These are phyloP conservation scores for Otolemur crassicaudatus DNA, from an alignment of 2,797 vertebrate species.

Conservation along the genomic window DNA sequence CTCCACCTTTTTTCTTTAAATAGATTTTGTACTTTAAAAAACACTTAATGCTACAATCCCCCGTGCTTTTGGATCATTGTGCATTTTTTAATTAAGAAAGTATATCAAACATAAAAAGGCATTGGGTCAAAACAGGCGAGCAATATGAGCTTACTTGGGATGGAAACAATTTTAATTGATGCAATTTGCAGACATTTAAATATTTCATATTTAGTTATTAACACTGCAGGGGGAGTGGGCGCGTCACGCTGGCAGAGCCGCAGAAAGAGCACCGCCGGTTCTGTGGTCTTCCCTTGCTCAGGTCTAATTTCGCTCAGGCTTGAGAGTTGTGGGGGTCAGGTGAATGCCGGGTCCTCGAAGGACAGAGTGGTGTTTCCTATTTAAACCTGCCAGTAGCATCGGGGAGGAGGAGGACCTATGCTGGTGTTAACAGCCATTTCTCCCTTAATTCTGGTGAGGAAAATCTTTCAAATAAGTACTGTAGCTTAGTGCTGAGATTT, in stretches of 20 bases:
- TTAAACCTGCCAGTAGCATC: not conserved
- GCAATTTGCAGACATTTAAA: slow-evolving; percentile 59
- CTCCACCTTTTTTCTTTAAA: not conserved
- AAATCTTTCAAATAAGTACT: not conserved
- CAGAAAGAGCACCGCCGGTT: not conserved
- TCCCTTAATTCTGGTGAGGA: not conserved
- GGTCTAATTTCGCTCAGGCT: not conserved
- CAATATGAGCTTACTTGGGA: not conserved
- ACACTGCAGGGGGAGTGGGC: not conserved
- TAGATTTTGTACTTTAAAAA: not conserved
- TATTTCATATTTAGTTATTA: slow-evolving; percentile 63
- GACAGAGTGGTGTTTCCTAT: not conserved
- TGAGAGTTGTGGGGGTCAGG: not conserved
- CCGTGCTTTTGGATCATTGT: not conserved
- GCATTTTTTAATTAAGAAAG: slow-evolving; percentile 68
- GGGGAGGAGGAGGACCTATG: not conserved
- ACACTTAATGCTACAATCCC: not conserved
- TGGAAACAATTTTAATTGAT: slow-evolving; percentile 56
- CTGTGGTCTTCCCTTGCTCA: not conserved
- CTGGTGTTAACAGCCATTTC: not conserved
- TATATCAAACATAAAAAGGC: slow-evolving; percentile 67
- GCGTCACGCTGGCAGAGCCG: not conserved
- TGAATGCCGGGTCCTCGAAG: not conserved
- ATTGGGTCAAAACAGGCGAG: slow-evolving; percentile 42
- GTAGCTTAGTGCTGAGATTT: not conserved